A percentile compares a stretch with the other conserved stretches of the same genome.
Evolutionary conservation across 2,797 vertebrate species (phyloP).

Genomic region (Iguana delicatissima): DNA sequence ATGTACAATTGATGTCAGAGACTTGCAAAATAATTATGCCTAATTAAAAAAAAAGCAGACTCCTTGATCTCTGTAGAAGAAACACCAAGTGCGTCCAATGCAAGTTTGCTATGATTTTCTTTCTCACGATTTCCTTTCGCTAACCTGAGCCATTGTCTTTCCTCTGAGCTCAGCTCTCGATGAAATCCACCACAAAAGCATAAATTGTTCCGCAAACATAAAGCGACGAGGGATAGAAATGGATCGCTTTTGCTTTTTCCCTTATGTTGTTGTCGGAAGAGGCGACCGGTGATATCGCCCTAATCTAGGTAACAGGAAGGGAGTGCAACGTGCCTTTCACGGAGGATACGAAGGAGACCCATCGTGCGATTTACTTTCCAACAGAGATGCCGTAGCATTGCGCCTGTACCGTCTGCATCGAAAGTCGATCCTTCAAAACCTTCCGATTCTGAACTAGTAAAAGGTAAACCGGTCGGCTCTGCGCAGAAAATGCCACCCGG

Average conservation of each 20-base stretch:
- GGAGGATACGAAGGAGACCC: not conserved
- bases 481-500: not conserved
- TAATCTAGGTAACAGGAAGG: too few species aligned
- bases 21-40: too few species aligned
- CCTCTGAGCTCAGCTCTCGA: too few species aligned
- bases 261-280: not conserved
- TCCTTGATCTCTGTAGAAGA: not conserved
- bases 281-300: not conserved
- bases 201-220: not conserved
- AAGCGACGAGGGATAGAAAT: not conserved
- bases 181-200: not conserved
- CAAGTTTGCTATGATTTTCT: not conserved
- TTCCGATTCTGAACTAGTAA: not conserved
- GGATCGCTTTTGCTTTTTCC: not conserved
- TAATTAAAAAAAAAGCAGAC: too few species aligned
- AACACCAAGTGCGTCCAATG: too few species aligned
- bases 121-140: not conserved
- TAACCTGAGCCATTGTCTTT: not conserved
- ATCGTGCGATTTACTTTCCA: not conserved
- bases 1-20: not conserved
- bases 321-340: not conserved
- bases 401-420: too few species aligned
- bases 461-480: not conserved
- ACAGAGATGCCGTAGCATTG: not conserved
- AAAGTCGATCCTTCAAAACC: not conserved